These are phyloP conservation scores for Ceyx melanurus DNA, from an alignment of 2,113 vertebrate species.

Conservation along the genomic window DNA sequence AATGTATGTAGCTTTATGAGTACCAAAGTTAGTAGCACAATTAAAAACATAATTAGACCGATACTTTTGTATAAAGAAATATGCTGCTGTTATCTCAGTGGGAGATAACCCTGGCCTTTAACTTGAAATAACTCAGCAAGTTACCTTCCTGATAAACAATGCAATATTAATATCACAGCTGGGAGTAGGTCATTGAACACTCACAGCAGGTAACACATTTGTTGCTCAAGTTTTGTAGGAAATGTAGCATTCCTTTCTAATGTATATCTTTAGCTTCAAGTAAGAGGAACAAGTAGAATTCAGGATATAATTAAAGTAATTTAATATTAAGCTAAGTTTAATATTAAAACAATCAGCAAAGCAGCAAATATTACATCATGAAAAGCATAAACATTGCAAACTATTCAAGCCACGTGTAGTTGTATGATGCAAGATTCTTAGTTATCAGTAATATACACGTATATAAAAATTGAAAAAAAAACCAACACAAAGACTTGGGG, in stretches of 20 bases:
- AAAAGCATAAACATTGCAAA: background rate
- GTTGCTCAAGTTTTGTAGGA: constrained; percentile 53
- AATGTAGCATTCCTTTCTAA: constrained; percentile 52
- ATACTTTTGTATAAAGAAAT: constrained; percentile 46
- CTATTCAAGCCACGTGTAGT: background rate
- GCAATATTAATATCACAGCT: constrained; percentile 77
- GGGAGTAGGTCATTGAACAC: constrained; percentile 58
- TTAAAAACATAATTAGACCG: constrained; percentile 66
- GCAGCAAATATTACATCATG: background rate
- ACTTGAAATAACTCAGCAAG: constrained; percentile 66
- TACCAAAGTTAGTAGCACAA: background rate
- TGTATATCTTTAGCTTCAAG: constrained; percentile 32
- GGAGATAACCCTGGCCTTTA: constrained; percentile 70
- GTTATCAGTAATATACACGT: background rate
- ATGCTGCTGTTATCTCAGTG: constrained; percentile 50
- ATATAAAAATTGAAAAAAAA: background rate
- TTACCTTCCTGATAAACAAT: constrained; percentile 76
- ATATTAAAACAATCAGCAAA: background rate
- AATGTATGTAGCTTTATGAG: background rate
- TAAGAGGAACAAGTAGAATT: constrained; percentile 16
- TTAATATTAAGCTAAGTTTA: constrained; percentile 22
- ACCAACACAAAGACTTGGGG: background rate
- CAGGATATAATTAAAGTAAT: constrained; percentile 25
- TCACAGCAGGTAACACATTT: constrained; percentile 71
- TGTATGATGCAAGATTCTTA: background rate